A percentile compares a stretch with the other conserved stretches of the same genome.
These are phyloP conservation scores for Polydrusus pterygomalis DNA, from an alignment of 2,888 invertebrate species.

Conservation along the genomic window DNA sequence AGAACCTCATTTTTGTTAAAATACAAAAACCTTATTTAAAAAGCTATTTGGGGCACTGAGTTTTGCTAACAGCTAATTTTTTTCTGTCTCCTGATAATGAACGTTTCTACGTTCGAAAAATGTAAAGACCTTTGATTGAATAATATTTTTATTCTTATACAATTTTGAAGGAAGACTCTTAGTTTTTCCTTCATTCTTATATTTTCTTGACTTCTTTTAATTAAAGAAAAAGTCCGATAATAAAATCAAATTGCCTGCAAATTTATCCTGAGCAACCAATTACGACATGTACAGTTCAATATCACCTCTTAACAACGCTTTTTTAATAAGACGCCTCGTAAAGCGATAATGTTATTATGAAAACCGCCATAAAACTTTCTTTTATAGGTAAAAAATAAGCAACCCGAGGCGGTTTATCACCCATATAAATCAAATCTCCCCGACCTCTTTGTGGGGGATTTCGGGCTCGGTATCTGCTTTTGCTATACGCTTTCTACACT, in stretches of 20 bases:
- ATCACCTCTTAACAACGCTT: constrained; percentile 37
- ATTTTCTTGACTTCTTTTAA: too few relatives aligned
- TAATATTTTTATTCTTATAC: too few relatives aligned
- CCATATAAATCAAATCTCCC: constrained; percentile 58
- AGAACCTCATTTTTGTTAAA: too few relatives aligned
- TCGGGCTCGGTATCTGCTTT: constrained; percentile 41
- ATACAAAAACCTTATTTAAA: too few relatives aligned
- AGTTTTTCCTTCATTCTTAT: too few relatives aligned
- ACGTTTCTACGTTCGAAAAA: too few relatives aligned
- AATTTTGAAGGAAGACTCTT: too few relatives aligned
- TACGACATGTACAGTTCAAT: constrained; percentile 40
- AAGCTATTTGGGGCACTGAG: too few relatives aligned
- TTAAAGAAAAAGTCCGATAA: not conserved
- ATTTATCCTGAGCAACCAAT: constrained; percentile 31
- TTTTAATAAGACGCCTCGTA: constrained; percentile 50
- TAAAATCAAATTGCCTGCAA: constrained; percentile 20
- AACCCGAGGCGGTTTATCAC: constrained; percentile 57
- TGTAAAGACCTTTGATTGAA: too few relatives aligned
- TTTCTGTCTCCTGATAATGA: too few relatives aligned
- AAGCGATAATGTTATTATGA: constrained; percentile 52
- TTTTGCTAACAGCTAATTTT: too few relatives aligned
- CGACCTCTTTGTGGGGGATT: constrained; percentile 46
- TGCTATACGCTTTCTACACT: constrained; percentile 51
- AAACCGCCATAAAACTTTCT: constrained; percentile 55
- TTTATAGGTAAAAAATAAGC: constrained; percentile 58